A percentile compares a stretch with the other conserved stretches of the same genome.
Evolutionary conservation across 2,888 invertebrate species (phyloP).

Genomic region (Eudemis profundana): DNA sequence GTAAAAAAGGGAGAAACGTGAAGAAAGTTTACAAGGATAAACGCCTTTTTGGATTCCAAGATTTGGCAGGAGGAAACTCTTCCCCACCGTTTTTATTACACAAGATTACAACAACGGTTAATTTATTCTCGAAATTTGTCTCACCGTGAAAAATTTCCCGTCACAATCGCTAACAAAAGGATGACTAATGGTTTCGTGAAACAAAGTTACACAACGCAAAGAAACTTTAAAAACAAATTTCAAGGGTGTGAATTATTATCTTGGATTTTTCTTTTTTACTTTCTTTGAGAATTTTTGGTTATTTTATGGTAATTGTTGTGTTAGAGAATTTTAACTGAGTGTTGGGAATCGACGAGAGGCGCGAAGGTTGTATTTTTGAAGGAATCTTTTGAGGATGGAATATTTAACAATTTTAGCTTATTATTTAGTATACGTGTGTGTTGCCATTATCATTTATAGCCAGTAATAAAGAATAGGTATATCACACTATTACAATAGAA

Average conservation of each 20-base stretch:
- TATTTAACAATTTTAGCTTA: too few species aligned
- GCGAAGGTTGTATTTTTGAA: not conserved
- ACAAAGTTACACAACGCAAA: constrained; percentile 78
- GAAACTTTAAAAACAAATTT: constrained; percentile 72
- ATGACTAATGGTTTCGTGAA: constrained; percentile 80
- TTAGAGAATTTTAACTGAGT: constrained; percentile 13
- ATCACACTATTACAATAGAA: too few species aligned
- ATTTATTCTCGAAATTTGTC: constrained; percentile 84
- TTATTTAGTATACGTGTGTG: too few species aligned
- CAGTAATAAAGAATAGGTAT: too few species aligned
- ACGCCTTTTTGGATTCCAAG: not conserved
- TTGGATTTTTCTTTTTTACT: constrained; percentile 60
- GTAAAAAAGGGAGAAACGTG: not conserved
- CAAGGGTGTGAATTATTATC: constrained; percentile 80
- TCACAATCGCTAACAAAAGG: constrained; percentile 82
- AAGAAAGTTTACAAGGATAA: not conserved
- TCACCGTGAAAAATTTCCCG: constrained; percentile 81
- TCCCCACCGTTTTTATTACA: constrained; percentile 69
- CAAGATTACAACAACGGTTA: constrained; percentile 80
- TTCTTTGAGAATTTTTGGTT: constrained; percentile 11
- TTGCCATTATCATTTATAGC: too few species aligned
- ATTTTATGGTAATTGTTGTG: constrained; percentile 40
- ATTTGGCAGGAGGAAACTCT: constrained; percentile 50
- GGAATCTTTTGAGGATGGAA: not conserved
- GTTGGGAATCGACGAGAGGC: not conserved